These are phyloP conservation scores for Actenoides lindsayi DNA, from an alignment of 2,113 vertebrate genomes.

Conservation along the genomic window DNA sequence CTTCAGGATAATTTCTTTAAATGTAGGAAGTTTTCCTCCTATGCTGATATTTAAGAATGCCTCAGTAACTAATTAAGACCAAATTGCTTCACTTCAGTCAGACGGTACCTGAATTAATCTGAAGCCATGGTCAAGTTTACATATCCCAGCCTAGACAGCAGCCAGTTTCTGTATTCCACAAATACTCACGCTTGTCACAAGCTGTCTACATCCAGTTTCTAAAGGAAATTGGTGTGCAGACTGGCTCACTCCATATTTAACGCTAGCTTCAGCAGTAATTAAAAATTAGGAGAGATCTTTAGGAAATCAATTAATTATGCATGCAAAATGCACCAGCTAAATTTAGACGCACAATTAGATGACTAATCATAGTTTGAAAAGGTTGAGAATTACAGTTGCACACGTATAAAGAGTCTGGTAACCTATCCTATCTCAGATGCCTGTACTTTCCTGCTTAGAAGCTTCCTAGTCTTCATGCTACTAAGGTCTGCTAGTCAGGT, in stretches of 20 bases:
- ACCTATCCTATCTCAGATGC: not conserved
- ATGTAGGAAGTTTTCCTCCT: not conserved
- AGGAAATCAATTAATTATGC: constrained; percentile 63
- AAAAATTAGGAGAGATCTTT: constrained; percentile 56
- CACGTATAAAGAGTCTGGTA: constrained; percentile 2
- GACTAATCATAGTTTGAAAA: constrained; percentile 58
- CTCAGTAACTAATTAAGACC: not conserved
- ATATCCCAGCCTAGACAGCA: constrained; percentile 22
- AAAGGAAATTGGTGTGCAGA: constrained; percentile 39
- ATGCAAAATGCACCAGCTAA: constrained; percentile 57
- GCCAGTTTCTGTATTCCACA: constrained; percentile 4
- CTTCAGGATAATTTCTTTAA: not conserved
- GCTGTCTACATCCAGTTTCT: constrained; percentile 39
- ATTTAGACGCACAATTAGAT: constrained; percentile 52
- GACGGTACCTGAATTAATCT: not conserved
- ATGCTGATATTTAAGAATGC: not conserved
- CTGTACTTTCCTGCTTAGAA: not conserved
- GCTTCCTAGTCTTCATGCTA: not conserved
- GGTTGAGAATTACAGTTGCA: constrained; percentile 45
- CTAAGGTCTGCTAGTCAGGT: not conserved
- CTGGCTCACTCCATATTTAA: constrained; percentile 55
- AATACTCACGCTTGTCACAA: constrained; percentile 55
- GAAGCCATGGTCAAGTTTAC: not conserved
- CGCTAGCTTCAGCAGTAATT: constrained; percentile 43
- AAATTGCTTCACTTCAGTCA: not conserved